Evolutionary conservation across 2,888 invertebrate genomes (phyloP).

Genomic region (Diaprepes abbreviatus): DNA sequence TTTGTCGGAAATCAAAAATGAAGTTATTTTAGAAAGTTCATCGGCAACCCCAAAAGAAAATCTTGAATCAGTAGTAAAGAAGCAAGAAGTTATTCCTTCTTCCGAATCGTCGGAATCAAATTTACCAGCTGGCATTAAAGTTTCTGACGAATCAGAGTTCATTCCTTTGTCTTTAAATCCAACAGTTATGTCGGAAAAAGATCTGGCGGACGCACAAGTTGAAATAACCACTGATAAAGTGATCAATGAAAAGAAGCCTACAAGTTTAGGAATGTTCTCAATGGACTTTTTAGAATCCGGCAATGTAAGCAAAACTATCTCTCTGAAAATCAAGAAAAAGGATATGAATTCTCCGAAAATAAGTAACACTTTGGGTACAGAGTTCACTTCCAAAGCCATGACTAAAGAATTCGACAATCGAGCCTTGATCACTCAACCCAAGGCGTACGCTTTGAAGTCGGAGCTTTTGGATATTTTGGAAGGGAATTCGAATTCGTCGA

Average conservation of each 20-base stretch:
- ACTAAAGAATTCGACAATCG: conserved; percentile 51
- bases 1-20: conserved; percentile 48
- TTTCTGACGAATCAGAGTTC: conserved; percentile 54
- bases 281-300: conserved; percentile 63
- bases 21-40: neutral
- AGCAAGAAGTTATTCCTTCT: neutral
- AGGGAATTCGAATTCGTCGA: conserved; percentile 52
- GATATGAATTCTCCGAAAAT: neutral
- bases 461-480: conserved; percentile 56
- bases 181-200: conserved; percentile 69
- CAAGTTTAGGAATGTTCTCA: conserved; percentile 62
- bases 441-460: conserved; percentile 50
- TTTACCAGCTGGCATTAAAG: conserved; percentile 21
- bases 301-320: conserved; percentile 37
- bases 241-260: conserved; percentile 60
- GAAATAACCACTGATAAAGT: conserved; percentile 69
- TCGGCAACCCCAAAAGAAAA: neutral
- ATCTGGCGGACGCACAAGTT: conserved; percentile 67
- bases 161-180: conserved; percentile 73
- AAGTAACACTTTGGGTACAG: conserved; percentile 22
- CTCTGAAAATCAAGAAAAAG: neutral
- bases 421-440: conserved; percentile 40
- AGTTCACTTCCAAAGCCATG: conserved; percentile 52
- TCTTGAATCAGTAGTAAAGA: neutral
- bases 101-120: neutral